Percentiles rank a stretch among this genome's conserved stretches.
Evolutionary conservation across 2,113 vertebrate genomes (phyloP).

Genomic region (Aviceda subcristata): DNA sequence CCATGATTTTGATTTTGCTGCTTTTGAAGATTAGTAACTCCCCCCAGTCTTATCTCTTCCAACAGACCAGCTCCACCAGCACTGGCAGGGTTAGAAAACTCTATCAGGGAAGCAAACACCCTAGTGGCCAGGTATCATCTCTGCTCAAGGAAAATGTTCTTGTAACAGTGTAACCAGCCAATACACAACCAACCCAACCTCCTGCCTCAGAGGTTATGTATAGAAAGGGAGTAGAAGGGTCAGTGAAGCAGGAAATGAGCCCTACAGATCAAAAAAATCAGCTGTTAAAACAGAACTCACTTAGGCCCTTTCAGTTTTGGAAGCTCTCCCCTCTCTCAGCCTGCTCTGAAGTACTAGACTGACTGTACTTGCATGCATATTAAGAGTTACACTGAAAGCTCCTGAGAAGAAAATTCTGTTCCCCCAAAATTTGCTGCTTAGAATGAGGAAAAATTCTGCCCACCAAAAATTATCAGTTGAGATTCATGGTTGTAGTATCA

Average conservation of each 20-base stretch:
- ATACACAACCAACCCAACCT: neutral
- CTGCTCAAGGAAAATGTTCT: neutral
- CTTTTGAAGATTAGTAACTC: neutral
- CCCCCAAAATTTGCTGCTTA: neutral
- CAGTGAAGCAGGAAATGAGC: neutral
- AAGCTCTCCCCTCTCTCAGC: neutral
- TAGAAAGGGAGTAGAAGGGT: neutral
- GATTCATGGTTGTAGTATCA: neutral
- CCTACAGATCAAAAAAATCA: neutral
- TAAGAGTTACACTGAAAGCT: neutral
- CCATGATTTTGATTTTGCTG: neutral
- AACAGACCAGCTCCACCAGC: neutral
- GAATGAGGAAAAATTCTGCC: neutral
- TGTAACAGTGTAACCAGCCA: neutral
- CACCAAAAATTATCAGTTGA: neutral
- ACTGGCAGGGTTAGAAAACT: neutral
- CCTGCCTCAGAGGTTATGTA: neutral
- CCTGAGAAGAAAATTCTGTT: neutral
- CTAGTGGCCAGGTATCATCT: neutral
- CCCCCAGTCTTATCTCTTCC: neutral
- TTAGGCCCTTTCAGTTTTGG: neutral
- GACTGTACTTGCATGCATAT: neutral
- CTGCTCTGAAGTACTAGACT: neutral
- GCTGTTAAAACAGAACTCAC: neutral
- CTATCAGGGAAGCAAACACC: neutral